Conservation (phyloP, 2,888 invertebrate species). For the Drosophila meridionalis region DNA sequence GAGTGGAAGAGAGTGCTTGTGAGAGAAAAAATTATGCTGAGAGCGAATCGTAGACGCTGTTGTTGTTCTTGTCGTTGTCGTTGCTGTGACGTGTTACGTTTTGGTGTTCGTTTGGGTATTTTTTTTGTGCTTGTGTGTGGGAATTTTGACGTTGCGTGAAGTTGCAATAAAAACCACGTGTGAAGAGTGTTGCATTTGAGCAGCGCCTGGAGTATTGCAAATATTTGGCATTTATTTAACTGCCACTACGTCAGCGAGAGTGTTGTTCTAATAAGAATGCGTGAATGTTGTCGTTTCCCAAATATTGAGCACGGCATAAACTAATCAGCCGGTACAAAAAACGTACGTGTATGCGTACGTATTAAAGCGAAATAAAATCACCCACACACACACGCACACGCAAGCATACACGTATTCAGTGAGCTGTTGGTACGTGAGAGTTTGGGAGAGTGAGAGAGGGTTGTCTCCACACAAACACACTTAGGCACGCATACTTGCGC, state of each 20-base stretch:
- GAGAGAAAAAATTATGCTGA: conserved; percentile 13
- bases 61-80: conserved; percentile 33
- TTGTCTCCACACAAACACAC: conserved; percentile 14
- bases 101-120: conserved; percentile 38
- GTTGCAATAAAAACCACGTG: conserved; percentile 75
- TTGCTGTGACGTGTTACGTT: conserved; percentile 60
- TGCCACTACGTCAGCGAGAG: neutral
- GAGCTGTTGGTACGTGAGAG: neutral
- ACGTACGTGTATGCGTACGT: conserved; percentile 21
- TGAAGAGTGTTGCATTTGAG: conserved; percentile 47
- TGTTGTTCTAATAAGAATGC: conserved; percentile 10
- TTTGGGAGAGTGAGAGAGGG: conserved; percentile 9
- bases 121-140: conserved; percentile 46
- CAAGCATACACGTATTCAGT: neutral
- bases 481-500: conserved; percentile 40
- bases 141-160: conserved; percentile 71
- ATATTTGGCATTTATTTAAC: conserved; percentile 32
- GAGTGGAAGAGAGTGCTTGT: neutral
- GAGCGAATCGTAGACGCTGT: conserved; percentile 36
- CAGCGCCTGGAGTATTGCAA: conserved; percentile 2
- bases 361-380: conserved; percentile 32
- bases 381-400: conserved; percentile 34
- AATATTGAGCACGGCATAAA: conserved; percentile 12
- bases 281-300: conserved; percentile 7
- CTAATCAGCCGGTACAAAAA: conserved; percentile 54